Conservation (phyloP, 2,797 vertebrate species). For the Myiotriccus ornatus region DNA sequence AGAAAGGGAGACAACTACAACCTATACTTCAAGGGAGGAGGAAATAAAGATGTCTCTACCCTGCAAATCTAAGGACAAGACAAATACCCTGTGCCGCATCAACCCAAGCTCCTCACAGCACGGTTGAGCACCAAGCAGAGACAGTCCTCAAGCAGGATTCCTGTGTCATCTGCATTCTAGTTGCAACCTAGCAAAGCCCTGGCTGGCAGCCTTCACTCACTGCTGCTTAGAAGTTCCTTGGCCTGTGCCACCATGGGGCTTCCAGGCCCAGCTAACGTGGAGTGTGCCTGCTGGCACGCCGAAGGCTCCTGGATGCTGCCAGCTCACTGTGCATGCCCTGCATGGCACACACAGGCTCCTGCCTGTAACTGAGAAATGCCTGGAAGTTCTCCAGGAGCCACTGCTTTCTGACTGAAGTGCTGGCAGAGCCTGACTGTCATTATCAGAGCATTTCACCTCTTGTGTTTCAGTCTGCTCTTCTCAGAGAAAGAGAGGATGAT, state of each 20-base stretch:
- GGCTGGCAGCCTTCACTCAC: neutral
- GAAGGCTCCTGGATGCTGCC: neutral
- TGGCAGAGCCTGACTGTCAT: neutral
- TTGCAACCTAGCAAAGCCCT: neutral
- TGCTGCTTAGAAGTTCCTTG: neutral
- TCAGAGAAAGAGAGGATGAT: rapidly evolving
- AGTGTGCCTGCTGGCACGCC: rapidly evolving
- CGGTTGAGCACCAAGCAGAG: neutral
- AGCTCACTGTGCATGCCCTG: neutral
- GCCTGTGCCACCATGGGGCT: neutral
- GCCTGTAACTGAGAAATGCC: neutral
- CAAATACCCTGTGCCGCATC: neutral
- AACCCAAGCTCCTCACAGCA: neutral
- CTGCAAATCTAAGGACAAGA: neutral
- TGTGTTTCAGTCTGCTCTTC: neutral
- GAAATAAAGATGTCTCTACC: neutral
- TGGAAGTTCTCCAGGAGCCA: neutral
- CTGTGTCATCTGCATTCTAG: neutral
- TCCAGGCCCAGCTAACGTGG: neutral
- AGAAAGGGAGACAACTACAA: neutral
- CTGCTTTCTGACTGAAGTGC: neutral
- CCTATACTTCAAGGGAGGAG: neutral
- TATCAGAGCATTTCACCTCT: neutral
- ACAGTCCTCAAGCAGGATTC: neutral
- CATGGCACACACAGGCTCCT: neutral